These are phyloP conservation scores for Melikaiella ostensackeni DNA, from an alignment of 2,888 invertebrate species.

Conservation along the genomic window DNA sequence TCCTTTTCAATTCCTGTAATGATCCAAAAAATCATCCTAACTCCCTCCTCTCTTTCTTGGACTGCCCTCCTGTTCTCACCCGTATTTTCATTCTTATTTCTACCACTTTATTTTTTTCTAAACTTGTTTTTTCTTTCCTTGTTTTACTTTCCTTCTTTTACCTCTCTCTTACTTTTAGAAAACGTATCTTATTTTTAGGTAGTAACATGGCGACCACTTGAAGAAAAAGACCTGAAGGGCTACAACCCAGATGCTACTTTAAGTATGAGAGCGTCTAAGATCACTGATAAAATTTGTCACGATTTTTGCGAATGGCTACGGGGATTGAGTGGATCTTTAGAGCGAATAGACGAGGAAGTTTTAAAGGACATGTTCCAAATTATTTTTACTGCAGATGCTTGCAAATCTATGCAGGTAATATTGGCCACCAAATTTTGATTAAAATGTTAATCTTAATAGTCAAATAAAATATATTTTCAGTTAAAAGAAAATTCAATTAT, in stretches of 20 bases:
- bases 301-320: constrained; percentile 81
- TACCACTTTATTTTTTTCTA: too few relatives aligned
- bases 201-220: constrained; percentile 69
- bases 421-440: not conserved
- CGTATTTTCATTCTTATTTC: too few relatives aligned
- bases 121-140: too few relatives aligned
- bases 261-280: constrained; percentile 64
- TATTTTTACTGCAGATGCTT: constrained; percentile 70
- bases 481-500: too few relatives aligned
- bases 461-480: too few relatives aligned
- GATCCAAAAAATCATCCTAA: too few relatives aligned
- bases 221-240: constrained; percentile 64
- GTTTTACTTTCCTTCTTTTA: too few relatives aligned
- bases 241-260: constrained; percentile 70
- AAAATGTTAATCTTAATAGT: not conserved
- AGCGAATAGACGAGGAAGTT: constrained; percentile 78
- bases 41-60: too few relatives aligned
- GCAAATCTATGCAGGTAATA: constrained; percentile 68
- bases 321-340: constrained; percentile 78
- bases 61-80: too few relatives aligned
- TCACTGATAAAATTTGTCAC: constrained; percentile 76
- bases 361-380: constrained; percentile 81
- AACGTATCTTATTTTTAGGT: too few relatives aligned
- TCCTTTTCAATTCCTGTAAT: too few relatives aligned
- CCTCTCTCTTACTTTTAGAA: too few relatives aligned